Base-by-base conservation (phyloP, 2,113 vertebrate species). In the Glaucomys volans region DNA sequence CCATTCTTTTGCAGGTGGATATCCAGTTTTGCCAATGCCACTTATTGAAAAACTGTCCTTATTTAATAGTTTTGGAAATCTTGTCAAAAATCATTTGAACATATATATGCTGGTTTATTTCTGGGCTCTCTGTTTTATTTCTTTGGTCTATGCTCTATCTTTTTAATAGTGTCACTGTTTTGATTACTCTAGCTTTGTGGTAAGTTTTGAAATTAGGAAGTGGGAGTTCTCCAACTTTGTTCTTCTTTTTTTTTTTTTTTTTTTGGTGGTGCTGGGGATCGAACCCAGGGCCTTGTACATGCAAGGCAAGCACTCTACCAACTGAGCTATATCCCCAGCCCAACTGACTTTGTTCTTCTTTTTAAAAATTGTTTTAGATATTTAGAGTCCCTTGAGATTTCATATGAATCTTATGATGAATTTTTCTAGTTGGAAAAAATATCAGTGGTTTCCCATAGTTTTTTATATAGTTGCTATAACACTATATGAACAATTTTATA, bases 401-500 rank as follows among this genome's bases (percentile, higher is more conserved):
- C 64, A n/a, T 47, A n/a, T 81, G 30, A 94, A 32, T 75, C 37
- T 89, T 85, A 80, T 9, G 47, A 37, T 94, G 42, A n/a, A 86
- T n/a, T 92, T 94, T 83, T 95, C 62, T 85, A 52, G 75, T 66
- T 67, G 32, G 44, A 30, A 69, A 89, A 86, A 77, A 52, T 18
- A 17, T 37, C 30, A 50, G 8, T 64, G 2, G 2, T 86, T 64
- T 86, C 92, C 13, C 71, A 35, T 89, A 26, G 74, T 77, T 75
- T 94, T 92, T 85, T 54, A 81, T 14, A 35, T 40, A 82, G 16
- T 47, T 94, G 28, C 30, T 95, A 47, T 94, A 14, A 87, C 13
- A 42, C 4, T 54, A 1, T 72, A 91, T 57, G 14, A 85, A 86
- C 3, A 92, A 32, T 74, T 86, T 59, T 74, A 42, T 90, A 87